phyloP scores from a whole-genome alignment of 2,113 vertebrate genomes.

The Tauraco erythrolophus region DNA sequence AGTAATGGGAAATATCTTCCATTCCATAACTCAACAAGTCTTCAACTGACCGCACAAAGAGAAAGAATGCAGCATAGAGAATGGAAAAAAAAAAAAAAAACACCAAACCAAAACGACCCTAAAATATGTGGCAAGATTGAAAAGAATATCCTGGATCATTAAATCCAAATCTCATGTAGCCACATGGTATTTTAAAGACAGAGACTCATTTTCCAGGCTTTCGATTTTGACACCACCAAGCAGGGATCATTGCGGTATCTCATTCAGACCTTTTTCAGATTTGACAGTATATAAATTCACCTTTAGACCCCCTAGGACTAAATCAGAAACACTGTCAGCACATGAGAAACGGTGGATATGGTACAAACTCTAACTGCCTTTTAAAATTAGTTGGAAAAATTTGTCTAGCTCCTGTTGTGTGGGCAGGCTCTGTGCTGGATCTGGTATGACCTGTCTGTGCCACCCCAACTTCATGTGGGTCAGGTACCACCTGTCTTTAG shows the following conservation, averaged over 20 bases:
- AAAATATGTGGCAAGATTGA: background rate
- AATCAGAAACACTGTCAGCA: background rate
- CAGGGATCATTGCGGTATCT: background rate
- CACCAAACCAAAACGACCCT: background rate
- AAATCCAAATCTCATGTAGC: background rate
- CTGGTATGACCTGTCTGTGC: background rate
- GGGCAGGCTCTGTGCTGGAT: background rate
- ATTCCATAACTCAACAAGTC: background rate
- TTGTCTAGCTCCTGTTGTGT: background rate
- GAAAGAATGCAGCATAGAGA: background rate
- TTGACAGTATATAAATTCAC: background rate
- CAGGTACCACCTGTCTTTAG: background rate
- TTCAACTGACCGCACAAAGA: background rate
- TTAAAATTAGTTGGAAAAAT: background rate
- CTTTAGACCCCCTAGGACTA: background rate
- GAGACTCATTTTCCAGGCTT: background rate
- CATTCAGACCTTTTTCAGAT: background rate
- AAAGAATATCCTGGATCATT: background rate
- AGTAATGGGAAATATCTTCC: background rate
- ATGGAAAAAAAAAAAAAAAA: background rate
- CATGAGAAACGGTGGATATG: background rate
- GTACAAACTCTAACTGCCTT: background rate
- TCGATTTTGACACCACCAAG: background rate
- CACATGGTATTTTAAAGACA: background rate
- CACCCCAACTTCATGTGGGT: rapidly evolving